phyloP scores from a whole-genome alignment of 37 sponge, comb jelly and placozoan genomes.

The Trichoplax adhaerens region DNA sequence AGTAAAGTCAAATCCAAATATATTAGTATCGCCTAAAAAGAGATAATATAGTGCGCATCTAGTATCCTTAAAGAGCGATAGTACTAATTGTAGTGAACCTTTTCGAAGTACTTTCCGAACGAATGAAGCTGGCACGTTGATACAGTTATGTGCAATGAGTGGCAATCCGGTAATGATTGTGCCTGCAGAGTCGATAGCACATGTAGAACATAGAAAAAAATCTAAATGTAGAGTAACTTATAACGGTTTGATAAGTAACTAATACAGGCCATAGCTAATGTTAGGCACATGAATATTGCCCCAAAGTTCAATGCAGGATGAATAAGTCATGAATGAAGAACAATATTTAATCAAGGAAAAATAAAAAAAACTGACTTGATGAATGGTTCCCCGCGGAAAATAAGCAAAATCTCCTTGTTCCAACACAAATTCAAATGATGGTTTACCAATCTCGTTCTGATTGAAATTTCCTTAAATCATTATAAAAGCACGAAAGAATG shows the following conservation, averaged over 20 bases:
- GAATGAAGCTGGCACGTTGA: conserved; percentile 84
- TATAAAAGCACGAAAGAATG: not conserved
- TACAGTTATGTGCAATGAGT: conserved; percentile 84
- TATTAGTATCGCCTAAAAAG: not conserved
- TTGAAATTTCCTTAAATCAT: conserved; percentile 35
- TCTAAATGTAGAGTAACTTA: too few species aligned
- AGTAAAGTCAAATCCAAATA: not conserved
- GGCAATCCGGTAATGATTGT: conserved; percentile 38
- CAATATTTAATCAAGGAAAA: not conserved
- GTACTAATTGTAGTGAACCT: conserved; percentile 23
- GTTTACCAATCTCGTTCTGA: conserved; percentile 51
- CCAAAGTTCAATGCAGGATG: not conserved
- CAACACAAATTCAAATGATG: conserved; percentile 59
- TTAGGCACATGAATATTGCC: not conserved
- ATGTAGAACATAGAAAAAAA: too few species aligned
- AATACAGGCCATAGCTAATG: not conserved
- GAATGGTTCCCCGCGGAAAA: conserved; percentile 87
- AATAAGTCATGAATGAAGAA: not conserved
- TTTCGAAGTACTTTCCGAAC: conserved; percentile 70
- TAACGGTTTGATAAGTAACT: not conserved
- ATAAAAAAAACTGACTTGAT: conserved; percentile 45
- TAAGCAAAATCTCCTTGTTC: conserved; percentile 87
- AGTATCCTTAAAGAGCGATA: not conserved
- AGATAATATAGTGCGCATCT: not conserved
- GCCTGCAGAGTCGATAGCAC: conserved; percentile 29